Percentiles rank a stretch among this genome's conserved stretches.
Conservation (phyloP, 2,113 vertebrate genomes). For the Rutilus rutilus region DNA sequence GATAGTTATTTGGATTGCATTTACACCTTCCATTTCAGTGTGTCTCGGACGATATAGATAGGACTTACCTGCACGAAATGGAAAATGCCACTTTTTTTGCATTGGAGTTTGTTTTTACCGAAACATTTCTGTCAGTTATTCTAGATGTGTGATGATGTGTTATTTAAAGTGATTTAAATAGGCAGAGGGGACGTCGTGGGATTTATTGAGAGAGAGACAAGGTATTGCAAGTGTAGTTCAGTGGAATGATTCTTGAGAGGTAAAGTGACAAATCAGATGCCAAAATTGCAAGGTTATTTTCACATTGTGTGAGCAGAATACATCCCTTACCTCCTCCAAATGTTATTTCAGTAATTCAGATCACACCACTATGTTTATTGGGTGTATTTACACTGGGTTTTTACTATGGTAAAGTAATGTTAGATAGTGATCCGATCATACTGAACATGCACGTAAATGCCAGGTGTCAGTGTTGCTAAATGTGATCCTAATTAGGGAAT, state of each 20-base stretch:
- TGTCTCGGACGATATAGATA: not conserved
- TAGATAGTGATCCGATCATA: not conserved
- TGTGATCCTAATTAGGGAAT: not conserved
- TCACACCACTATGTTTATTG: not conserved
- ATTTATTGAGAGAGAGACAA: not conserved
- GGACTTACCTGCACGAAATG: not conserved
- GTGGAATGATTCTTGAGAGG: not conserved
- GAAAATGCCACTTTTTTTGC: not conserved
- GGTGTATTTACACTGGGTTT: not conserved
- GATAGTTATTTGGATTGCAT: not conserved
- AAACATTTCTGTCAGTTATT: not conserved
- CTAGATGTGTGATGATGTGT: too few relatives aligned
- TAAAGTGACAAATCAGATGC: not conserved
- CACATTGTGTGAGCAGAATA: not conserved
- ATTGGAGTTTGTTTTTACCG: too few relatives aligned
- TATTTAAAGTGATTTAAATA: not conserved
- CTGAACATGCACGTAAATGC: not conserved
- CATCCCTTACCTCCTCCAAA: not conserved
- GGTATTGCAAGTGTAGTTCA: not conserved
- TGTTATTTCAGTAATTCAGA: not conserved
- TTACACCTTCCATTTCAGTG: not conserved
- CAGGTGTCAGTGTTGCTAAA: not conserved
- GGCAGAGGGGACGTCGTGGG: not conserved
- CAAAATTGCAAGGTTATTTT: not conserved
- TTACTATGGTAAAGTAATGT: not conserved